These are phyloP conservation scores for Acanthosepion pharaonis DNA, from an alignment of 2,888 invertebrate species.

Conservation along the genomic window DNA sequence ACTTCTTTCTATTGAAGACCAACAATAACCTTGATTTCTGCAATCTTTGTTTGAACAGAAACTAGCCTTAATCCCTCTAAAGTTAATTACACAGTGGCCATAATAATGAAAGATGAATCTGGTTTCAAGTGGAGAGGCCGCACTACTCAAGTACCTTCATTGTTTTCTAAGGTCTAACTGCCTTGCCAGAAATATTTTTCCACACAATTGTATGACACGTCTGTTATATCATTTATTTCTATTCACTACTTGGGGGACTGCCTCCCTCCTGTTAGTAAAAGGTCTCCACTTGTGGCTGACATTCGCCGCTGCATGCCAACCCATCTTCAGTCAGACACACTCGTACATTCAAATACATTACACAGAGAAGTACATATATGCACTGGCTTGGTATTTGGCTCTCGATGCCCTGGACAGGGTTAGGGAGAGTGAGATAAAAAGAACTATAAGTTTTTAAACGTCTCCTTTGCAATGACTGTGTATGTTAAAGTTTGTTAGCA, in stretches of 20 bases:
- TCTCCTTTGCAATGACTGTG: not conserved
- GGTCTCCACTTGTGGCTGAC: slow-evolving; percentile 33
- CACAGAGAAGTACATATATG: not conserved
- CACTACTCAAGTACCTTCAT: not conserved
- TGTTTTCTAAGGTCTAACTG: slow-evolving; percentile 9
- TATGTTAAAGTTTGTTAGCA: not conserved
- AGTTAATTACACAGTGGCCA: not conserved
- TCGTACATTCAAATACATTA: not conserved
- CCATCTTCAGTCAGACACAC: slow-evolving; percentile 20
- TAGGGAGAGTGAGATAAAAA: not conserved
- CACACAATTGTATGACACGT: slow-evolving; percentile 8
- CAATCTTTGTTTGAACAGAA: slow-evolving; percentile 33
- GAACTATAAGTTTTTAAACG: not conserved
- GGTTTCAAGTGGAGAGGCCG: not conserved
- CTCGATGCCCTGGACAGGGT: not conserved
- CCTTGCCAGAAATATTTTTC: slow-evolving; percentile 1
- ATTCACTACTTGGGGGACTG: not conserved
- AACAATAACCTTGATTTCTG: not conserved
- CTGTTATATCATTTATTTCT: slow-evolving; percentile 8
- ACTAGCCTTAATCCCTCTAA: not conserved
- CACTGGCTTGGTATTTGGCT: not conserved
- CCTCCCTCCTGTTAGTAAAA: slow-evolving; percentile 6
- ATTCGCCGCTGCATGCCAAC: slow-evolving; percentile 21
- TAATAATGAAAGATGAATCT: not conserved
- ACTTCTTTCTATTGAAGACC: not conserved